A percentile compares a stretch with the other conserved stretches of the same genome.
Evolutionary conservation across 1,140 invertebrate species (phyloP).

Genomic region (Tetraneura akinire): DNA sequence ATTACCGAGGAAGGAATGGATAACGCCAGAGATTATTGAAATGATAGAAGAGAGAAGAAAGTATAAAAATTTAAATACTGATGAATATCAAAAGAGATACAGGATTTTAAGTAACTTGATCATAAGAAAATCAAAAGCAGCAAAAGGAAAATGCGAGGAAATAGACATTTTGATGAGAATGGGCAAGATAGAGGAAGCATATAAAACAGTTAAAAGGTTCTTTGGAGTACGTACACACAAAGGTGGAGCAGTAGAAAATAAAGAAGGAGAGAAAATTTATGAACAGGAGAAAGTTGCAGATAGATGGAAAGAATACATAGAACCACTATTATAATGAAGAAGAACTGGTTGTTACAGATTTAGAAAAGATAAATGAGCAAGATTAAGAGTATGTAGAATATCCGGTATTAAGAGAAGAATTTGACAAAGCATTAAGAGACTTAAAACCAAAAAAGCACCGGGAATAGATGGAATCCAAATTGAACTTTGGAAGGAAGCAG

Average conservation of each 20-base stretch:
- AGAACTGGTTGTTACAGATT: not conserved
- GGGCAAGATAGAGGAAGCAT: too few relatives aligned
- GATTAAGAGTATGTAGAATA: not conserved
- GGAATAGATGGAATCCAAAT: not conserved
- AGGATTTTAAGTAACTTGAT: not conserved
- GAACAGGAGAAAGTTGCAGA: too few relatives aligned
- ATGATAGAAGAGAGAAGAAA: not conserved
- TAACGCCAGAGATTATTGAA: not conserved
- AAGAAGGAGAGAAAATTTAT: too few relatives aligned
- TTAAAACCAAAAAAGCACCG: not conserved
- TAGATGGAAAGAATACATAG: too few relatives aligned
- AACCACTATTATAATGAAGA: too few relatives aligned
- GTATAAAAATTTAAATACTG: not conserved
- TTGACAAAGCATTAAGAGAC: not conserved
- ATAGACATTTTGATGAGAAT: too few relatives aligned
- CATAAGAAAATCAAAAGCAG: slow-evolving; percentile 1
- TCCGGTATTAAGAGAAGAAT: not conserved
- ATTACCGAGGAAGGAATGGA: not conserved
- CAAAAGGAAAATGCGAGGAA: slow-evolving; percentile 16
- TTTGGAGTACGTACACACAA: too few relatives aligned
- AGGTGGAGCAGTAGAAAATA: too few relatives aligned
- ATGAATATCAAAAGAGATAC: not conserved
- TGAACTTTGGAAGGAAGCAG: not conserved
- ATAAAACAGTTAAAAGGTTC: too few relatives aligned
- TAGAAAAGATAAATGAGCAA: not conserved